These are phyloP conservation scores for Pelecanoides urinatrix DNA, from an alignment of 2,113 vertebrate genomes.

Conservation along the genomic window DNA sequence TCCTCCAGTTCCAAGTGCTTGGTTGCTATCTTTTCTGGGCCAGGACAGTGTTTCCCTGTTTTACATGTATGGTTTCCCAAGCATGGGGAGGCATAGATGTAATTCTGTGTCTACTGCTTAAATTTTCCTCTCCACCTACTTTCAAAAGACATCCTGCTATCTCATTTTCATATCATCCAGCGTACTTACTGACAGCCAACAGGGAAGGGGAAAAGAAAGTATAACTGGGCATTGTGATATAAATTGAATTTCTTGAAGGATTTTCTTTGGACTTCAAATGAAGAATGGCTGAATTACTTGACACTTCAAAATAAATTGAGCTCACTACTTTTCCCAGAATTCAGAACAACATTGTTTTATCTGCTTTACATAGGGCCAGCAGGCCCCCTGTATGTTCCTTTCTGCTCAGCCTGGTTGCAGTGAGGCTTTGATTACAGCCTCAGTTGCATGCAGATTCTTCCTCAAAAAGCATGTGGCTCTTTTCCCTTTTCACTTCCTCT, in stretches of 20 bases:
- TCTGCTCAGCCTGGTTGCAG: background rate
- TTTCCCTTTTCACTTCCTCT: constrained; percentile 82
- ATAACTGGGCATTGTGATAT: background rate
- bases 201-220: background rate
- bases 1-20: background rate
- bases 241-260: background rate
- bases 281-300: background rate
- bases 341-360: background rate
- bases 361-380: background rate
- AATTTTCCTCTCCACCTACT: background rate
- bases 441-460: constrained; percentile 67
- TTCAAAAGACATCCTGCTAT: background rate
- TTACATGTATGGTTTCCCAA: background rate
- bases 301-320: background rate
- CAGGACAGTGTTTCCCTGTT: background rate
- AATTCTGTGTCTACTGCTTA: background rate
- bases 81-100: background rate
- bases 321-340: background rate
- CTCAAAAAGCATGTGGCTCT: constrained; percentile 80
- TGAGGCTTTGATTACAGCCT: constrained; percentile 76
- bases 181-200: background rate
- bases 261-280: background rate
- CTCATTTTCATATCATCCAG: background rate
- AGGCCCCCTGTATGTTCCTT: background rate
- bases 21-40: background rate